Evolutionary conservation across 2,888 invertebrate genomes (phyloP), one percentile per base, ranked within the genome.

Genomic region (Brachypalpus laphriformis): DNA sequence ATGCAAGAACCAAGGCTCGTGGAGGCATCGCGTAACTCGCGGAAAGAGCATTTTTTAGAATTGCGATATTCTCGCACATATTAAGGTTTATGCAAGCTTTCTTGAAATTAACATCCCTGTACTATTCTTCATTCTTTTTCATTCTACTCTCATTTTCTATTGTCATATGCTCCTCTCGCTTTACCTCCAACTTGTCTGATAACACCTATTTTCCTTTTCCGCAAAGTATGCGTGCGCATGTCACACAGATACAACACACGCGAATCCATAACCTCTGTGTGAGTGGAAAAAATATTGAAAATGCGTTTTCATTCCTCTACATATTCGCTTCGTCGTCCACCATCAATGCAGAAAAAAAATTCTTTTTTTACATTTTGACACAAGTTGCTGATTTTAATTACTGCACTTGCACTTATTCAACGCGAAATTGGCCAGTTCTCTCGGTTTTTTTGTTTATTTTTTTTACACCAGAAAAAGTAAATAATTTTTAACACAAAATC

Each of bases 351-450:
- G 28, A 80, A 63, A 68, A 70, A 63, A 40, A 63, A n/a, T 34
- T 7, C 40, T 78, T 49, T 40, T n/a, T 56, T 37, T 18, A 75
- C 65, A 59, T 80, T 80, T 83, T 59, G 75, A 81, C 71, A 76
- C 85, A 81, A 81, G 85, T 81, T 85, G 75, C 83, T 85, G 83
- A 85, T 81, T 85, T 85, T 76, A 81, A 85, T 85, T 85, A 81
- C 75, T 85, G 85, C 85, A 81, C 85, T 85, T 81, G 85, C 81
- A 85, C 81, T 85, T 85, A 81, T 71, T 57, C 75, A 81, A 85
- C 75, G 81, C 81, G 85, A 85, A 76, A 61, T 85, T 85, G 75
- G 40, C 45, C 75, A 85, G 74, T 75, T 76, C 81, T 80, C 75
- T 81, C 71, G 42, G 70, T 71, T 81, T 71, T 77, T 72, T 81